These are phyloP conservation scores for Eidolon dupreanum DNA, from an alignment of 2,797 vertebrate species.

Conservation along the genomic window DNA sequence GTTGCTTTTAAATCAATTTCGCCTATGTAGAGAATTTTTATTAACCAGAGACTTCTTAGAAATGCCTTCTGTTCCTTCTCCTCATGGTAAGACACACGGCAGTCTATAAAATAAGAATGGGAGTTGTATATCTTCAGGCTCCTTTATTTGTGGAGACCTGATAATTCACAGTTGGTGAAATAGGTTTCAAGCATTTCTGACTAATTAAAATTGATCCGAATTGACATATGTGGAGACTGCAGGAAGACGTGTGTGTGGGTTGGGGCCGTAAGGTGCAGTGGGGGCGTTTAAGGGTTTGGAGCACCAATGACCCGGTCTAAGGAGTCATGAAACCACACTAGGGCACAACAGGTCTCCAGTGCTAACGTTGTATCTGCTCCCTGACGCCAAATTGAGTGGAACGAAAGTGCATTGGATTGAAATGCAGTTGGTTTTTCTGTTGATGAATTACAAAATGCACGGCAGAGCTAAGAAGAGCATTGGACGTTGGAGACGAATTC, in stretches of 20 bases:
- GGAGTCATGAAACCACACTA: no score
- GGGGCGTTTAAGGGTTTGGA: accelerated
- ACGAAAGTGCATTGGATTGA: neutral
- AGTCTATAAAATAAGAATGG: neutral
- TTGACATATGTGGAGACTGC: neutral
- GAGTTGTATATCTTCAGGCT: neutral
- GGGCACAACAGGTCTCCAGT: neutral
- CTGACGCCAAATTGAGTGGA: neutral
- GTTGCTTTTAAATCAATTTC: neutral
- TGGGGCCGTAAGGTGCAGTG: neutral
- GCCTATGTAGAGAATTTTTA: neutral
- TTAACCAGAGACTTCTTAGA: neutral
- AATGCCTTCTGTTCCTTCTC: neutral
- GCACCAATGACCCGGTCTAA: no score
- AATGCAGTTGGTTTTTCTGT: neutral
- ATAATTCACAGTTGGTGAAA: neutral
- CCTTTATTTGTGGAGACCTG: no score
- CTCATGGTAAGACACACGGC: no score
- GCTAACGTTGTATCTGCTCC: neutral
- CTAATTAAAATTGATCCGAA: no score
- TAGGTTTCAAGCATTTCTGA: neutral
- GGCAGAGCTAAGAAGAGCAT: neutral
- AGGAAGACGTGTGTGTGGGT: accelerated
- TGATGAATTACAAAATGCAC: neutral
- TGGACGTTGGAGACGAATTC: neutral